phyloP scores from a whole-genome alignment of 2,113 vertebrate genomes.

The Petaurus breviceps region DNA sequence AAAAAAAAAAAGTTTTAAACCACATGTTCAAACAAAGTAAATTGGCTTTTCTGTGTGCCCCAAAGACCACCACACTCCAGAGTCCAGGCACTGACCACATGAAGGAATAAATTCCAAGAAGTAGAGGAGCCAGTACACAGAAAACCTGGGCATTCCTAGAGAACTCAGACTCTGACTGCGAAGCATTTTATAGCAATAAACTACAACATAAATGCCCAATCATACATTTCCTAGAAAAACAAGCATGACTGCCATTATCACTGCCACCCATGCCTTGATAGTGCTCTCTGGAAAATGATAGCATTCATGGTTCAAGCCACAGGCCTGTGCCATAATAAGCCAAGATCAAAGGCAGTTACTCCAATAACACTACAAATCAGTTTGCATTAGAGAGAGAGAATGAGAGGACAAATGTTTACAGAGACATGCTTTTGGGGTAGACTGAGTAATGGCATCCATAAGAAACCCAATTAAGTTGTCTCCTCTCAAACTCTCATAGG shows the following conservation, averaged over 20 bases:
- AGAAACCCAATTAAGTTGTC: background rate
- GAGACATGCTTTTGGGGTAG: background rate
- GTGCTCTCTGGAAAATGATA: background rate
- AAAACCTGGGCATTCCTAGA: background rate
- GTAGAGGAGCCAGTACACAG: background rate
- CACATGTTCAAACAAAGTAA: background rate
- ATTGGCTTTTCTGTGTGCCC: background rate
- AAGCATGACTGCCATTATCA: background rate
- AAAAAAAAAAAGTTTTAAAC: background rate
- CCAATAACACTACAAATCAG: background rate
- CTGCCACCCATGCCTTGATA: background rate
- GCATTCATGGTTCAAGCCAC: background rate
- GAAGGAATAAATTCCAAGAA: background rate
- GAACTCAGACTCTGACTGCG: background rate
- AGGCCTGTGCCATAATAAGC: background rate
- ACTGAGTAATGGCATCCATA: background rate
- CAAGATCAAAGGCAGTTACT: background rate
- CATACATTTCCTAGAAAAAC: background rate
- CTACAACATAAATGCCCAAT: background rate
- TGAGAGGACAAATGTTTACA: background rate
- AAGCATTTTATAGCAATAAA: background rate
- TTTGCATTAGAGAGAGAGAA: slow-evolving; percentile 17
- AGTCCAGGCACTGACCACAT: background rate
- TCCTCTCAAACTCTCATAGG: background rate
- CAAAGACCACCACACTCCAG: background rate